Base-by-base conservation (phyloP, 2,888 invertebrate genomes). In the Amblyteles armatorius region DNA sequence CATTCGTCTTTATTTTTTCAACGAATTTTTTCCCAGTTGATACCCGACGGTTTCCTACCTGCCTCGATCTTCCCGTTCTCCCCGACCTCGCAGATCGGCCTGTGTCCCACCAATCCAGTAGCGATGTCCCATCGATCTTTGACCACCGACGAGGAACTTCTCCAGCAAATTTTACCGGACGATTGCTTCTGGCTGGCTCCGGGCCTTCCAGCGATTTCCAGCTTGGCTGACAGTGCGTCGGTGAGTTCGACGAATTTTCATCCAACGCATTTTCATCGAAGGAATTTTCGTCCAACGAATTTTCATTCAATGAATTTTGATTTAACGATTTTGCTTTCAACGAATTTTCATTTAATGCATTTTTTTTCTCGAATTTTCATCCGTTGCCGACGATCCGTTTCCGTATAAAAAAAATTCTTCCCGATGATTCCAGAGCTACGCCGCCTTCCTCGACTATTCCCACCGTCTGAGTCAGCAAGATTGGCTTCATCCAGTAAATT, bases 161-260 rank as follows among this genome's bases (percentile, higher is more conserved):
- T 91, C 9, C 89, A 88, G 57, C 88, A 87, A 78, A 88, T 90
- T 26, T 79, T 88, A 50, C 87, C 91, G 3, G 90, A 91, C 13
- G 90, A 91, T 60, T 92, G 89, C 80, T 92, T 89, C 83, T 93
- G 92, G 89, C 84, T 91, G n/a, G 85, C 89, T 22, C 88, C 87
- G 26, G 84, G 86, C 7, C 84, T 84, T 55, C 78, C 82, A 11
- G 55, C 76, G 26, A 33, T 76, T 57, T 69, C 88, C 36, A 85
- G 77, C 74, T 71, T 84, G 36, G 36, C 84, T 7, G 87, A 89
- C 52, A 83, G 69, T 73, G 79, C 83, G 36, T 79, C 86, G 86
- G 89, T 89, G 81, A 88, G 74, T 82, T 67, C 33, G n/a, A 40
- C 1, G 6, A 67, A 22, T 11, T 29, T 29, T 29, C 29, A 29